Conservation (phyloP, 2,113 vertebrate genomes). For the Elgaria multicarinata region DNA sequence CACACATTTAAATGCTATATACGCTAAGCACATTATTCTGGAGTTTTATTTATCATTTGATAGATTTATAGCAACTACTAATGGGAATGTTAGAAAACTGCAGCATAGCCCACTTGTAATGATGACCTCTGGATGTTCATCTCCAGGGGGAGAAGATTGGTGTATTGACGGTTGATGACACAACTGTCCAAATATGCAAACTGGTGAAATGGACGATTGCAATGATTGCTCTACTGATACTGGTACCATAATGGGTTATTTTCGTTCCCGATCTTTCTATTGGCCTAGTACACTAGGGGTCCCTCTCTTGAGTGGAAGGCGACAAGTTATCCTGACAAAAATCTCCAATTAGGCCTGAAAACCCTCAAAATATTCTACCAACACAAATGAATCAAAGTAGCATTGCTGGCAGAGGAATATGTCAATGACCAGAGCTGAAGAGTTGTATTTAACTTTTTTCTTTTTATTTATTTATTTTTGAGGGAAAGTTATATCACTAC, state of each 20-base stretch:
- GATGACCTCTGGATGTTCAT: background rate
- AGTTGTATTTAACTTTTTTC: background rate
- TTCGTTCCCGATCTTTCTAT: background rate
- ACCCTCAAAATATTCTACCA: background rate
- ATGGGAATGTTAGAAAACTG: background rate
- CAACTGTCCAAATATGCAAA: background rate
- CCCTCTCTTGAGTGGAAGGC: no score
- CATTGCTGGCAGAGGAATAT: background rate
- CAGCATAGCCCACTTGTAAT: background rate
- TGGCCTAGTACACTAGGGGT: background rate
- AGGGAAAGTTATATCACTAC: background rate
- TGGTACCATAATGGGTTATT: background rate
- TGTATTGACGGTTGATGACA: background rate
- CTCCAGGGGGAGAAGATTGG: background rate
- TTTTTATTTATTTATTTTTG: no score
- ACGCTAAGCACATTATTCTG: background rate
- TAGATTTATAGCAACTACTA: background rate
- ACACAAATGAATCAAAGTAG: background rate
- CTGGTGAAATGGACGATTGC: background rate
- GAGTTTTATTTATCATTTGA: background rate
- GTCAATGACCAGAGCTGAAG: background rate
- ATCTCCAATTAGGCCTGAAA: background rate
- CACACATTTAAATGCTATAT: background rate
- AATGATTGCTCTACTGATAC: background rate
- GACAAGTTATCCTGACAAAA: background rate